Conservation (phyloP, 2,888 invertebrate species). For the Pristionchus exspectatus region DNA sequence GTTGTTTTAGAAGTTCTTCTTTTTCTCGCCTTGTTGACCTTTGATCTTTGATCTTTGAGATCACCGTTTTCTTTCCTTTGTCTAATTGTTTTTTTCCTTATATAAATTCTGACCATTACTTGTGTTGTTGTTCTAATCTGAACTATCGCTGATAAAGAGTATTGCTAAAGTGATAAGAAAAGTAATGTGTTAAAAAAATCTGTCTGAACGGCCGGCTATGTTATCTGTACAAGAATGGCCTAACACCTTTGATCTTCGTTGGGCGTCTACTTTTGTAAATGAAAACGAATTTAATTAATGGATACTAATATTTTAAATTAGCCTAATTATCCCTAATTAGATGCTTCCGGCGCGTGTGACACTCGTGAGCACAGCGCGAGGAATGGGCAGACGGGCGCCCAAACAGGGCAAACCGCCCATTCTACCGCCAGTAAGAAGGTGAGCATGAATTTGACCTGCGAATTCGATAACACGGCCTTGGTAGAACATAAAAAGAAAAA, state of each 20-base stretch:
- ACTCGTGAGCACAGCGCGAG: slow-evolving; percentile 44
- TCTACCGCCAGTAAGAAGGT: slow-evolving; percentile 75
- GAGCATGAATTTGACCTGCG: not conserved
- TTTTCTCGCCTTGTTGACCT: not conserved
- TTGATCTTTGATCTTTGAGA: slow-evolving; percentile 15
- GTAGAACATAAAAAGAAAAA: too few species aligned
- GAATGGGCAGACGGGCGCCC: slow-evolving; percentile 66
- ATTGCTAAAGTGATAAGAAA: too few species aligned
- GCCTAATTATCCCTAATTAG: not conserved
- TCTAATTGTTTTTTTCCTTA: not conserved
- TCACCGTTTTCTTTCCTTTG: not conserved
- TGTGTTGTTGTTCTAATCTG: not conserved
- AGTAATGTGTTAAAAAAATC: not conserved
- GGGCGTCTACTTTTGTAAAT: too few species aligned
- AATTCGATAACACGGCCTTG: too few species aligned
- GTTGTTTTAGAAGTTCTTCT: not conserved
- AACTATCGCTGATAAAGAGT: too few species aligned
- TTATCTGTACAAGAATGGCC: not conserved
- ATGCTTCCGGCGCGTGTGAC: not conserved
- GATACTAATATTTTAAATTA: not conserved
- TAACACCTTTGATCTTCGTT: not conserved
- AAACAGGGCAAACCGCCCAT: slow-evolving; percentile 76
- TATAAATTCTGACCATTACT: not conserved
- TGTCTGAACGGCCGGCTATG: not conserved
- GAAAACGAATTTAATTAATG: not conserved